These are phyloP conservation scores for Cecropterus lyciades DNA, from an alignment of 1,140 invertebrate species.

Conservation along the genomic window DNA sequence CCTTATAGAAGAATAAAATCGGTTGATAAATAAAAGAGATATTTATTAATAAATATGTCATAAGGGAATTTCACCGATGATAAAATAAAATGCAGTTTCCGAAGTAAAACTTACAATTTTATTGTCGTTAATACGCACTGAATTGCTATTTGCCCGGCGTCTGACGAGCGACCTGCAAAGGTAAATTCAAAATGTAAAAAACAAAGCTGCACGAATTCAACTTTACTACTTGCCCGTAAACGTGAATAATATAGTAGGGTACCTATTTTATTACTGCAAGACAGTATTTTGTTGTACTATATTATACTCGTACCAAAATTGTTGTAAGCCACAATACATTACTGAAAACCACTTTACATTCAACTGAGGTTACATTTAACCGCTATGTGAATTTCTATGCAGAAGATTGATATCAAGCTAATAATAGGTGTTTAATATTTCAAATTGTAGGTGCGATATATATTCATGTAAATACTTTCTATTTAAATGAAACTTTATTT, in stretches of 20 bases:
- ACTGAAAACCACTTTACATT: conserved; percentile 8
- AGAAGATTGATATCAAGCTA: not conserved
- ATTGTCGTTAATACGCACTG: conserved; percentile 54
- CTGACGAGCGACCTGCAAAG: conserved; percentile 11
- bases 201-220: conserved; percentile 22
- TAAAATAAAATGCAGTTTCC: conserved; percentile 60
- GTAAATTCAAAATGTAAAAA: conserved; percentile 26
- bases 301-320: conserved; percentile 3
- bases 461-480: too few relatives aligned
- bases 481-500: too few relatives aligned
- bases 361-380: not conserved
- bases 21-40: too few relatives aligned
- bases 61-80: too few relatives aligned
- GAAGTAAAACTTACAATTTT: conserved; percentile 61
- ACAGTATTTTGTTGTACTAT: conserved; percentile 2
- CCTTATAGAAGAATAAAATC: too few relatives aligned
- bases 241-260: conserved; percentile 13
- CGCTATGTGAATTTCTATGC: not conserved
- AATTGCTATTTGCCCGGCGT: conserved; percentile 24
- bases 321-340: not conserved
- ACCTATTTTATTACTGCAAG: conserved; percentile 4
- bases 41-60: too few relatives aligned
- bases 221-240: conserved; percentile 14
- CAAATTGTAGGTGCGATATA: not conserved
- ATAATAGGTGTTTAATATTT: not conserved